Evolutionary conservation across 2,888 invertebrate species (phyloP), one percentile per base, ranked within the genome.

Genomic region (Hirtodrosophila trivittata): DNA sequence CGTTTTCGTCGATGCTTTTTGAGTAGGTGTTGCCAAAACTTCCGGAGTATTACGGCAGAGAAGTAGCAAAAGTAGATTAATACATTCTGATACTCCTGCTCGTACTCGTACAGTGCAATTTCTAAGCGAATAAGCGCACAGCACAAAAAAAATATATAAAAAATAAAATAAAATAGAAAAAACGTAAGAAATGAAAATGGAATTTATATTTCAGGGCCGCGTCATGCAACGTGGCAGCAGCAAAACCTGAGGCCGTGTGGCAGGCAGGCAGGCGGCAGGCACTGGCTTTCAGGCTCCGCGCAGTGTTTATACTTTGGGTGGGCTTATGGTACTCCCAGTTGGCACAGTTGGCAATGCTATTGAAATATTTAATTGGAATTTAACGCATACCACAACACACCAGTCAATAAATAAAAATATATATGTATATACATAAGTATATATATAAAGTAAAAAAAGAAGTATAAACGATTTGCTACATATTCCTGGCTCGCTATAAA

Each of bases 281-380:
- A 21, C 5, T 9, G n/a, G 28, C 26, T 33, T 46, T n/a, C 7
- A 12, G 39, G 39, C 52, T 21, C 32, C 5, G 13, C 18, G 25
- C 16, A n/a, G 18, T 28, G 43, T 16, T 33, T 47, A 41, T 39
- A 32, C 38, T n/a, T 10, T 16, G 49, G 41, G 18, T 41, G 67
- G 47, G 37, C 42, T 58, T 39, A 25, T 16, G 21, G 35, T 9
- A 18, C 28, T 60, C 14, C 49, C 46, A 45, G 16, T 37, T 39
- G 45, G 47, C 39, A 41, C 33, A 37, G 49, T 55, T 62, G 43
- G 56, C 55, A 63, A 63, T 66, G 77, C 81, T 65, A 86, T 84
- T 84, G 82, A 86, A 86, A 86, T 86, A 82, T 82, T 84, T 82
- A 86, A 82, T 82, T 82, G 82, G 77, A 82, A 82, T 82, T 82